phyloP scores from a whole-genome alignment of 2,888 invertebrate genomes.

The Teleiodes luculella region DNA sequence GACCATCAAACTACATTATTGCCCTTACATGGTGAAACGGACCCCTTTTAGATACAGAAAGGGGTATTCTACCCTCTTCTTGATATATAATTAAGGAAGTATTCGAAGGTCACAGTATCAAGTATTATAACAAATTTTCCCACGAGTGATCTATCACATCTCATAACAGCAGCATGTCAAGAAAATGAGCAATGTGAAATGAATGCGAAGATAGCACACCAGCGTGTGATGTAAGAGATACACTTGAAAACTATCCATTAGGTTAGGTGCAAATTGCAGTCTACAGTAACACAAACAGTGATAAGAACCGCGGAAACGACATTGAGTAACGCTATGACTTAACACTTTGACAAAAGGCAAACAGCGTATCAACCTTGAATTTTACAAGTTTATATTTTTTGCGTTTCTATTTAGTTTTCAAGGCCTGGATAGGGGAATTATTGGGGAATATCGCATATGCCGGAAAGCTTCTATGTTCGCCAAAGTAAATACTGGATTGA shows the following conservation, averaged over 20 bases:
- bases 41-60: too few relatives aligned
- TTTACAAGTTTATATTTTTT: not conserved
- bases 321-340: conserved; percentile 34
- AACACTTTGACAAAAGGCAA: conserved; percentile 22
- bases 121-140: not conserved
- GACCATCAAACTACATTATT: too few relatives aligned
- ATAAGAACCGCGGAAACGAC: conserved; percentile 31
- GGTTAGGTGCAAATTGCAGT: conserved; percentile 4
- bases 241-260: not conserved
- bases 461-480: too few relatives aligned
- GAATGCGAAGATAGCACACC: not conserved
- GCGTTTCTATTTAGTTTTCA: not conserved
- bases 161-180: not conserved
- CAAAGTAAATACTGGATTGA: too few relatives aligned
- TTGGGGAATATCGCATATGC: too few relatives aligned
- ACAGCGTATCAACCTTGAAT: conserved; percentile 6
- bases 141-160: not conserved
- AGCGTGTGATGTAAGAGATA: not conserved
- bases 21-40: too few relatives aligned
- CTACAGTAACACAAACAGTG: not conserved
- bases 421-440: not conserved
- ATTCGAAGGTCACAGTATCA: not conserved
- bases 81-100: not conserved
- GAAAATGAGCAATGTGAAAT: not conserved
- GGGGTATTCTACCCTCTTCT: too few relatives aligned